Evolutionary conservation across 2,888 invertebrate species (phyloP), one percentile per base, ranked within the genome.

Genomic region (Anthophora plumipes): DNA sequence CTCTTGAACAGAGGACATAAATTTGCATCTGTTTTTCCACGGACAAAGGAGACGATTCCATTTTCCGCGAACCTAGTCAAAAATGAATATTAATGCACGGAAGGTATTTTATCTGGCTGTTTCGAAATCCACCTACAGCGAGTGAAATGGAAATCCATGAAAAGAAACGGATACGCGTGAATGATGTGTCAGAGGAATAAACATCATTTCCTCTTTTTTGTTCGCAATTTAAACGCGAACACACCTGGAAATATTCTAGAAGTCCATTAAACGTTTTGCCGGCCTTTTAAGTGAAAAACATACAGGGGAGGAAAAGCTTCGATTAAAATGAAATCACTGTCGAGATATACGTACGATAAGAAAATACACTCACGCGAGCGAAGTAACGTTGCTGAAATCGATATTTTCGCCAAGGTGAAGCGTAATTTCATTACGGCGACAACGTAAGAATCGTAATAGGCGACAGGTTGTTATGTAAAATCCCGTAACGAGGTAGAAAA

Each of bases 401-500:
- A 52, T 59, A 17, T 20, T 57, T 39, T 59, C 57, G 7, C 41
- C 60, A 46, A 37, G 52, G 54, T 46, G 48, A 61, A 75, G 22
- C 60, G 61, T 12, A 48, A 41, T 63, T 63, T 54, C 5, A 67
- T 41, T 20, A 22, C 55, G 54, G 4, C 41, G 48, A 50, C 61
- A 41, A 72, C 48, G 20, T 8, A n/a, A n/a, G 46, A 57, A 50
- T 57, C 48, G 52, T 52, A 59, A 22, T 55, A 39, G 37, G 25
- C 54, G 11, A 50, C 11, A 5, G n/a, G 61, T 73, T 55, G 75
- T 75, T 77, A 75, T 75, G 75, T 75, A 75, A 75, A 75, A 64
- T 50, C 64, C 64, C 12, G 76, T 64, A 77, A 77, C 76, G 75
- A 64, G 64, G 64, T 75, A 25, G 52, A 77, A 75, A 75, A 75